Conservation (phyloP, 2,113 vertebrate species). For the Hylia prasina region DNA sequence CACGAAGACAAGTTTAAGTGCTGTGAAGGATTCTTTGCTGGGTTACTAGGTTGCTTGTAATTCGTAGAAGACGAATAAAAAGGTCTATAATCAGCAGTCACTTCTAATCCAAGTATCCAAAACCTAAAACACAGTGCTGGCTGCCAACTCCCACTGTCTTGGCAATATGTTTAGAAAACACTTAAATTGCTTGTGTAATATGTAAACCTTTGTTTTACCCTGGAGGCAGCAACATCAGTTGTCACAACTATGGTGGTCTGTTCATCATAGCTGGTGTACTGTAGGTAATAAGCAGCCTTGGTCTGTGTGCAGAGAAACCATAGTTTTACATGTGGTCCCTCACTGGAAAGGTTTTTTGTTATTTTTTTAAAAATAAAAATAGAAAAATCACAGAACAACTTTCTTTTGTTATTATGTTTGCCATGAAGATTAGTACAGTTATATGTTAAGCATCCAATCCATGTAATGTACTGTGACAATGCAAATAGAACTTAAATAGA, state of each 20-base stretch:
- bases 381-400: slow-evolving; percentile 59
- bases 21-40: slow-evolving; percentile 85
- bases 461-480: slow-evolving; percentile 65
- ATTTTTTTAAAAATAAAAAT: slow-evolving; percentile 53
- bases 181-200: slow-evolving; percentile 98
- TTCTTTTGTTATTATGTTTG: slow-evolving; percentile 69
- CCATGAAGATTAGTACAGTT: slow-evolving; percentile 62
- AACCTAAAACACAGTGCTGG: slow-evolving; percentile 82
- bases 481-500: slow-evolving; percentile 66
- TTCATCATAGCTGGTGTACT: slow-evolving; percentile 78
- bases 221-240: slow-evolving; percentile 87
- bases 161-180: slow-evolving; percentile 99
- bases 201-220: slow-evolving; percentile 97
- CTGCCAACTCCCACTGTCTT: slow-evolving; percentile 96
- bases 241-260: slow-evolving; percentile 96
- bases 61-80: slow-evolving; percentile 89
- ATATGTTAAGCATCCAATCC: slow-evolving; percentile 52
- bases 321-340: slow-evolving; percentile 61
- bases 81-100: slow-evolving; percentile 87
- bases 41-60: slow-evolving; percentile 92
- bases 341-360: slow-evolving; percentile 40
- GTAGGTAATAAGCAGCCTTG: slow-evolving; percentile 85
- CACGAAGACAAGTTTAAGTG: slow-evolving; percentile 87
- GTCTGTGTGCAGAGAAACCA: slow-evolving; percentile 75
- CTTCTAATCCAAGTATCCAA: slow-evolving; percentile 83